Percentiles rank a stretch among this genome's conserved stretches.
phyloP scores from a whole-genome alignment of 2,888 invertebrate genomes.

The Conomelus anceps region DNA sequence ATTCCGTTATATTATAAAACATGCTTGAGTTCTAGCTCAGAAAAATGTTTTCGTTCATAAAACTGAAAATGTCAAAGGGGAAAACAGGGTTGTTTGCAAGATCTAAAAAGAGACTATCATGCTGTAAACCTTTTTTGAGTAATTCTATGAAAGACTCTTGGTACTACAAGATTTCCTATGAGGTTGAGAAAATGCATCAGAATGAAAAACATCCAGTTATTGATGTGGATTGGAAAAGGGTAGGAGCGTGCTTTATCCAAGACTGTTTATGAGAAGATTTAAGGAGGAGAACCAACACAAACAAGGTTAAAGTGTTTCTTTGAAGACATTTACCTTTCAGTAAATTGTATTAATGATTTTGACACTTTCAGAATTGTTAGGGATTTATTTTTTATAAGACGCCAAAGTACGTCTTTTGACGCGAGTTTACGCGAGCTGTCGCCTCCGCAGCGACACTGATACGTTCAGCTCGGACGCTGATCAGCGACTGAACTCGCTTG shows the following conservation, averaged over 20 bases:
- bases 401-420: background rate
- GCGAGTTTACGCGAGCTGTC: background rate
- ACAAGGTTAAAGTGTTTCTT: background rate
- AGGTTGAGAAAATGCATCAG: background rate
- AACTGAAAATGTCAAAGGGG: too few relatives aligned
- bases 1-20: too few relatives aligned
- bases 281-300: background rate
- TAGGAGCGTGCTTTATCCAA: background rate
- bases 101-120: too few relatives aligned
- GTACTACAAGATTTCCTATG: too few relatives aligned
- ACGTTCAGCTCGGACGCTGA: background rate
- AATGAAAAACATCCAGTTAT: background rate
- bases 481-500: background rate
- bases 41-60: too few relatives aligned
- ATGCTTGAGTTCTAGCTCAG: too few relatives aligned
- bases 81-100: too few relatives aligned
- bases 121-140: too few relatives aligned
- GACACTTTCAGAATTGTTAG: background rate
- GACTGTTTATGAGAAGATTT: background rate
- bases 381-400: background rate
- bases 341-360: background rate
- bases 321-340: background rate
- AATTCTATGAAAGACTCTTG: too few relatives aligned
- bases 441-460: background rate
- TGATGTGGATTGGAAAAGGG: background rate